phyloP scores from a whole-genome alignment of 2,113 vertebrate genomes.

The Narcine bancroftii region DNA sequence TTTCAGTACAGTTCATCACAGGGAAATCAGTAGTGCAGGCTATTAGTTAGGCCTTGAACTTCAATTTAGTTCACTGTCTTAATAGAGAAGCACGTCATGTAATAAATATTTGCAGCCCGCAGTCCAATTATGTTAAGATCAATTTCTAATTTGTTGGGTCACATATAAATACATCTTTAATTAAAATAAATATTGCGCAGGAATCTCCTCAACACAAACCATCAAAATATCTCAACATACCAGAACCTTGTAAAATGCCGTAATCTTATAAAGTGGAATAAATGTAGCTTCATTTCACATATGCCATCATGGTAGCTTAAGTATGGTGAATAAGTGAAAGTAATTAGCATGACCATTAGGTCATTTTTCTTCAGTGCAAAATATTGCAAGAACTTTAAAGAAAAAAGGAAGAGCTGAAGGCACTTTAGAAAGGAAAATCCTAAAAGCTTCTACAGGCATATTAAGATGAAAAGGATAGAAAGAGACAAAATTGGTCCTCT shows the following conservation, averaged over 20 bases:
- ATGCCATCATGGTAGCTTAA: too few relatives aligned
- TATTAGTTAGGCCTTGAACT: neutral
- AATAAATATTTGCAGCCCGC: neutral
- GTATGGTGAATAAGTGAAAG: neutral
- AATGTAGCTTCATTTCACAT: neutral
- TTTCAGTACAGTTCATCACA: neutral
- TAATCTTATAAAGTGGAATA: too few relatives aligned
- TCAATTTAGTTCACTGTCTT: conserved; percentile 2
- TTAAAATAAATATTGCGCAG: neutral
- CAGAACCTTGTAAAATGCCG: neutral
- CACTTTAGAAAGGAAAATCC: too few relatives aligned
- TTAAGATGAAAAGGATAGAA: too few relatives aligned
- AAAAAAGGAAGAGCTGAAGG: too few relatives aligned
- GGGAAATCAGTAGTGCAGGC: neutral
- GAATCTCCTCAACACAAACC: neutral
- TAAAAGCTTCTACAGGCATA: too few relatives aligned
- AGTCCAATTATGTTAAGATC: neutral
- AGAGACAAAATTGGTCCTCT: too few relatives aligned
- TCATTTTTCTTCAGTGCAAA: too few relatives aligned
- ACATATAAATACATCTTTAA: neutral
- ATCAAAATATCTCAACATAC: neutral
- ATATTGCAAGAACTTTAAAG: too few relatives aligned
- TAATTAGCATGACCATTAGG: too few relatives aligned
- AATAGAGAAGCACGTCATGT: neutral
- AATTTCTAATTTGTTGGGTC: neutral